Evolutionary conservation across 1,140 invertebrate genomes (phyloP), one percentile per base, ranked within the genome.

Genomic region (Musca vetustissima): DNA sequence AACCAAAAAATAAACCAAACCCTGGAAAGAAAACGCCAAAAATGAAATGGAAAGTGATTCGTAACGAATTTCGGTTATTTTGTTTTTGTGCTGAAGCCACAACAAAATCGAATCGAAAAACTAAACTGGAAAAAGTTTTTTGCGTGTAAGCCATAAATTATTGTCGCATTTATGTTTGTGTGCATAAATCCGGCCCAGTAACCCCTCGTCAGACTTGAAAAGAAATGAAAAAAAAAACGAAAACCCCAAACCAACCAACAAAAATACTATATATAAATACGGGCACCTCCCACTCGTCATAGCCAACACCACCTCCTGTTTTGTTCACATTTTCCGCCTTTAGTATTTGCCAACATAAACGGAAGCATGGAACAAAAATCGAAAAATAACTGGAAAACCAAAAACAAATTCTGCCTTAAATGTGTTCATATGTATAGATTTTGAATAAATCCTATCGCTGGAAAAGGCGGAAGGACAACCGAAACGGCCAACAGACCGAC

Each of bases 81-180:
- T 43, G 6, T 43, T 43, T 43, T 43, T 43, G 6, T 43, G 36
- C 2, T 43, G 36, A 43, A 13, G 36, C 36, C 36, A 43, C 36
- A 43, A 43, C 49, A 52, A 52, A 52, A 52, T 19, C 21, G 21
- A 52, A 21, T 21, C 17, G 49, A 52, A 52, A n/a, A 52, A 52
- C 21, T 52, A 19, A 52, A 52, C 17, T 52, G 49, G 6, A 22
- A 52, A 61, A 61, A 61, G 28, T 36, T 36, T 61, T 49, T 65
- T 65, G 17, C 64, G 21, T 24, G 17, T 49, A 50, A 65, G 64
- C 43, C 64, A 65, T 65, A 65, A 65, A 65, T 65, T 65, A 65
- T 65, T 65, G 64, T 65, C 64, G 43, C 64, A 65, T 65, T 49
- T 65, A 65, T 65, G 64, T 65, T 24, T 65, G 48, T 65, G 24